phyloP scores from a whole-genome alignment of 2,888 invertebrate genomes.

The Limnephilus lunatus region DNA sequence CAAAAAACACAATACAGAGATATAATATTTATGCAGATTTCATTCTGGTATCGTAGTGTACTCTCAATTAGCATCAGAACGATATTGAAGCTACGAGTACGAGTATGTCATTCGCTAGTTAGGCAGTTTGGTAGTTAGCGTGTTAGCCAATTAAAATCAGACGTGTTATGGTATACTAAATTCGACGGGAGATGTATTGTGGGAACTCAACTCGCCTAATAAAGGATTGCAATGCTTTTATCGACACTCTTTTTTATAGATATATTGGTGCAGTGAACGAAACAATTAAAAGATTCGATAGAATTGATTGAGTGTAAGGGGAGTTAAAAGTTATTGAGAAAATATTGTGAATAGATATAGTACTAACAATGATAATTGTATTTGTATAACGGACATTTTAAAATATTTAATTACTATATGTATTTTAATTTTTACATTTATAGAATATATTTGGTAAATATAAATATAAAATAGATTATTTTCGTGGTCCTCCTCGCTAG shows the following conservation, averaged over 20 bases:
- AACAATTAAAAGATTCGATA: background rate
- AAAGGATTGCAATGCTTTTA: background rate
- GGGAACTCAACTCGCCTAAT: background rate
- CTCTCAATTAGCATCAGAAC: constrained; percentile 5
- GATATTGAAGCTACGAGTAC: background rate
- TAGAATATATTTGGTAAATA: too few species aligned
- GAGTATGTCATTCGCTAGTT: constrained; percentile 11
- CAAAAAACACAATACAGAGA: too few species aligned
- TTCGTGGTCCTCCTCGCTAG: too few species aligned
- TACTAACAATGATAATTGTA: background rate
- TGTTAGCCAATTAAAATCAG: constrained; percentile 23
- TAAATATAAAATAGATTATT: too few species aligned
- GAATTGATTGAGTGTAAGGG: background rate
- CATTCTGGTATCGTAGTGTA: background rate
- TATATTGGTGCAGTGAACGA: background rate
- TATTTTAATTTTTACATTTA: too few species aligned
- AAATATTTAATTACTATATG: too few species aligned
- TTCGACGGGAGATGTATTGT: background rate
- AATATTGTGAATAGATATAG: background rate
- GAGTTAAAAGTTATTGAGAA: background rate
- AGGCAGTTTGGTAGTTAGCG: background rate
- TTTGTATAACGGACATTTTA: too few species aligned
- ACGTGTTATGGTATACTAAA: constrained; percentile 3
- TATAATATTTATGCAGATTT: background rate
- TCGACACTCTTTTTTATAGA: background rate